Percentiles rank a stretch among this genome's conserved stretches.
These are phyloP conservation scores for Rotaria socialis DNA, from an alignment of 2,888 invertebrate species.

Conservation along the genomic window DNA sequence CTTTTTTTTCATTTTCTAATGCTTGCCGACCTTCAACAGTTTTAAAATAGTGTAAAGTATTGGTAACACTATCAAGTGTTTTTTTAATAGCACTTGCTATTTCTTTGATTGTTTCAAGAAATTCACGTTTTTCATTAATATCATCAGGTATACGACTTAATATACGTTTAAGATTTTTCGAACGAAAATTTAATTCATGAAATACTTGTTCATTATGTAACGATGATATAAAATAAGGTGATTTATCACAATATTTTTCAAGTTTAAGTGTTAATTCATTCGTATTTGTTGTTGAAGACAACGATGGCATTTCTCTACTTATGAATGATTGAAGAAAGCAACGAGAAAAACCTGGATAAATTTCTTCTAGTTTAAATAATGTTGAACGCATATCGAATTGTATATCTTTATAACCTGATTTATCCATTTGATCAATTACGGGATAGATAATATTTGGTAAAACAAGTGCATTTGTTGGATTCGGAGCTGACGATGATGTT, in stretches of 20 bases:
- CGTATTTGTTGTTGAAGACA: conserved; percentile 11
- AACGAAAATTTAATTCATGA: conserved; percentile 88
- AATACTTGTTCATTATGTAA: conserved; percentile 69
- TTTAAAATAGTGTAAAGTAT: conserved; percentile 43
- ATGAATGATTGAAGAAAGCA: conserved; percentile 28
- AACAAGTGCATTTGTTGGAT: conserved; percentile 38
- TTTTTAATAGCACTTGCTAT: conserved; percentile 46
- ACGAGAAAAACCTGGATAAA: conserved; percentile 39
- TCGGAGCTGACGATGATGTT: neutral
- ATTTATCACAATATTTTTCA: conserved; percentile 40
- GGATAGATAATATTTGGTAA: conserved; percentile 42
- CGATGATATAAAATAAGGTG: neutral
- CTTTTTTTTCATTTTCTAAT: conserved; percentile 45
- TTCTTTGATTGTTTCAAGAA: conserved; percentile 82
- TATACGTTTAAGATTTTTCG: conserved; percentile 85
- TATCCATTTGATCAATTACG: conserved; percentile 31
- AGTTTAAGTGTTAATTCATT: conserved; percentile 43
- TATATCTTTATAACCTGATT: conserved; percentile 30
- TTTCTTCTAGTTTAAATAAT: conserved; percentile 37
- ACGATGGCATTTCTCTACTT: neutral
- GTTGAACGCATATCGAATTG: conserved; percentile 3
- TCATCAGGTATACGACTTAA: conserved; percentile 97
- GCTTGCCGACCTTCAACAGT: conserved; percentile 42
- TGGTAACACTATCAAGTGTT: conserved; percentile 44
- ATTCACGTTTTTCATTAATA: conserved; percentile 94